Evolutionary conservation across 2,113 vertebrate genomes (phyloP), one percentile per base, ranked within the genome.

Genomic region (Gadus macrocephalus): DNA sequence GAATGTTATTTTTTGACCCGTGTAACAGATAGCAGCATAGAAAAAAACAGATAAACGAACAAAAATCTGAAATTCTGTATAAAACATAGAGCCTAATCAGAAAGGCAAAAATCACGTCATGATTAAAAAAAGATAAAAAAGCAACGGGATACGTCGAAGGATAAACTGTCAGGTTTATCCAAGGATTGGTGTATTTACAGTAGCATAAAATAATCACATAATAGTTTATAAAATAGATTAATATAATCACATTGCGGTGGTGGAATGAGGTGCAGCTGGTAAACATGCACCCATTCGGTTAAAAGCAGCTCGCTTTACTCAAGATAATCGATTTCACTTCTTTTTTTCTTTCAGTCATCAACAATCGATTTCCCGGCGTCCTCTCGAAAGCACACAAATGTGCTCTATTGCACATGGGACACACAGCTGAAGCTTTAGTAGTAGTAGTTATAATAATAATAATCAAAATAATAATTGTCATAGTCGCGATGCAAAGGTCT

Each of bases 171-270:
- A 20, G 20, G 20, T 49, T 49, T 49, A 49, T 11, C 42, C 19
- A 5, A 22, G 7, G 60, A 73, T 68, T 20, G 20, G 35, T 4
- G 5, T 17, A 65, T 74, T 68, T 49, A 62, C 1, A 7, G 56
- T 53, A 35, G 31, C 8, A 70, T 42, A 38, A 53, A 15, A 61
- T 20, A 61, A 61, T 61, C 59, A 22, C 11, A n/a, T 3, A 6
- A 63, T 14, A 66, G 77, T 0, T 58, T 58, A 20, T n/a, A n/a
- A 17, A 62, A 15, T 2, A 53, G 63, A 70, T 76, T 70, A 68
- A n/a, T 74, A n/a, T 38, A 62, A 35, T 3, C 62, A 42, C 15
- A 3, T 25, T 62, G 25, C 60, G 4, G 22, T 62, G 15, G n/a
- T 14, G 0, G 28, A 65, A 65, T 19, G 16, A 16, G 55, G 66